Conservation (phyloP, 2,888 invertebrate species). For the Melinopterus prodromus region DNA sequence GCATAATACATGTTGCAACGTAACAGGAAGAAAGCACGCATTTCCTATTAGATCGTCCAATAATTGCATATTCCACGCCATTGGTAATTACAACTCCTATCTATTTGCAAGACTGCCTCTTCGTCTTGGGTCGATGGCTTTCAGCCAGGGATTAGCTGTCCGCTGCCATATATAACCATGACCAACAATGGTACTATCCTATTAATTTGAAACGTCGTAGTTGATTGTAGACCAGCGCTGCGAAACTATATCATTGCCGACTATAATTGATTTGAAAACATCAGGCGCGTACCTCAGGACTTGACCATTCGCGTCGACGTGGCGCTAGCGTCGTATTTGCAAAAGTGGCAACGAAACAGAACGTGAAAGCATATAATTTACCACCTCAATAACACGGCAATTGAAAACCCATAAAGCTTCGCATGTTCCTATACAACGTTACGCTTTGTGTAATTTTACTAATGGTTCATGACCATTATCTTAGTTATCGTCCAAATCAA, state of each 20-base stretch:
- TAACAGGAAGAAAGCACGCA: neutral
- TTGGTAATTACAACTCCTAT: neutral
- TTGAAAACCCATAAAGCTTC: neutral
- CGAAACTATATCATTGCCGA: neutral
- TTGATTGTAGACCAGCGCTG: neutral
- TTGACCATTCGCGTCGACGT: neutral
- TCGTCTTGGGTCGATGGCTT: neutral
- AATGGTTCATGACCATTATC: neutral
- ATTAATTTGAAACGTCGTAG: neutral
- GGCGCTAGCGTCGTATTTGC: neutral
- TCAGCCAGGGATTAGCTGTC: neutral
- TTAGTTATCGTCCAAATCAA: no score
- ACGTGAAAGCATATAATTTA: conserved; percentile 4
- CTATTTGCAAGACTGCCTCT: neutral
- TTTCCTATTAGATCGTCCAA: neutral
- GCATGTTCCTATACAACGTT: neutral
- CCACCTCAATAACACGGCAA: neutral
- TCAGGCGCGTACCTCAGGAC: neutral
- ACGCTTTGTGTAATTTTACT: neutral
- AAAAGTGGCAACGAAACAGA: neutral
- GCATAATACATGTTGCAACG: no score
- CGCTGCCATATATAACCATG: conserved; percentile 4
- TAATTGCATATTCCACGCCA: neutral
- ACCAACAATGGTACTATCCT: conserved; percentile 4
- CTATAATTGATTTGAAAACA: neutral